These are phyloP conservation scores for Rhagophthalmus giganteus DNA, from an alignment of 2,888 invertebrate species.

Conservation along the genomic window DNA sequence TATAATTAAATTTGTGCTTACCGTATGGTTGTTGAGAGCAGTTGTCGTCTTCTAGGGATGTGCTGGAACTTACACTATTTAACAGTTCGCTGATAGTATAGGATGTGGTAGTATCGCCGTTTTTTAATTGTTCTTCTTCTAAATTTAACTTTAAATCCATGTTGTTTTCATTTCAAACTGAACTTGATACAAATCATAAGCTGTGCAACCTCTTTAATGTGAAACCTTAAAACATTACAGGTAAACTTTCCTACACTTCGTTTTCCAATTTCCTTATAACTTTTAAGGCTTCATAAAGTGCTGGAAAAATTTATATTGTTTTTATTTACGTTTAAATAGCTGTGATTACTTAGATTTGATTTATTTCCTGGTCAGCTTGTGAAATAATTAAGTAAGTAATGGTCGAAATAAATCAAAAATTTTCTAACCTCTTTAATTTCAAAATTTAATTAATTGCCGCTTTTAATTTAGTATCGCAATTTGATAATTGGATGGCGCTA, in stretches of 20 bases:
- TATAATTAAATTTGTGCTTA: slow-evolving; percentile 30
- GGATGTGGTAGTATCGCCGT: slow-evolving; percentile 15
- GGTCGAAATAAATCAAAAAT: too few species aligned
- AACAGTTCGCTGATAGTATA: slow-evolving; percentile 40
- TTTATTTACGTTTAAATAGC: background rate
- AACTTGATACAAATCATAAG: slow-evolving; percentile 17
- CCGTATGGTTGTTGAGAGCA: slow-evolving; percentile 18
- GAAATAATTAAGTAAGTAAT: too few species aligned
- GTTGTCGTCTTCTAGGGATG: slow-evolving; percentile 14
- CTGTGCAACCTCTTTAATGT: slow-evolving; percentile 22
- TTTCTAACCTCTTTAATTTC: too few species aligned
- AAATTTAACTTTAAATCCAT: slow-evolving; percentile 24
- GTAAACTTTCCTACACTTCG: slow-evolving; percentile 27
- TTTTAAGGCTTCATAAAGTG: slow-evolving; percentile 19
- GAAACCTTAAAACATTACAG: slow-evolving; percentile 26
- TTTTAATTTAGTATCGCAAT: too few species aligned
- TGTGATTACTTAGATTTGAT: too few species aligned
- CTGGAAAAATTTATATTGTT: slow-evolving; percentile 11
- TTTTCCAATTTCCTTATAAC: slow-evolving; percentile 26
- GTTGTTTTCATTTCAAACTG: slow-evolving; percentile 4
- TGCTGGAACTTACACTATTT: slow-evolving; percentile 20
- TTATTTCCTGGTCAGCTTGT: too few species aligned
- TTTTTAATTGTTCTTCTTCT: slow-evolving; percentile 20
- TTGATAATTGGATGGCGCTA: too few species aligned
- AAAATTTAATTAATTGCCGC: too few species aligned